These are phyloP conservation scores for Ophion ventricosus DNA, from an alignment of 2,888 invertebrate species.

Conservation along the genomic window DNA sequence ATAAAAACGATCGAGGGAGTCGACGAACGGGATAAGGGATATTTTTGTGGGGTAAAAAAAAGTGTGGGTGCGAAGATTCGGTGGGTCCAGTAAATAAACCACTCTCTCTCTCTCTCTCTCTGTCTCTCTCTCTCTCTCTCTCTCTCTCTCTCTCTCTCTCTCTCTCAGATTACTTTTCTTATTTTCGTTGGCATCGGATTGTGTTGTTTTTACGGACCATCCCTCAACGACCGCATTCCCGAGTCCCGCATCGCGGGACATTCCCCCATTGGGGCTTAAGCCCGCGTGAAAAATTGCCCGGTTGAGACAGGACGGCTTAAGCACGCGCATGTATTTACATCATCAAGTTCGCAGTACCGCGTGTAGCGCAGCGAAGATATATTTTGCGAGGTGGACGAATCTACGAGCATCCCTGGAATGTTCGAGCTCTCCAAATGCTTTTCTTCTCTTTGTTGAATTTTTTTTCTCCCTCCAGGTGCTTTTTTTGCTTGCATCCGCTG, in stretches of 20 bases:
- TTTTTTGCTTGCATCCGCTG: background rate
- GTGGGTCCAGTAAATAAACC: background rate
- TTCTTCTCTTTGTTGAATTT: constrained; percentile 28
- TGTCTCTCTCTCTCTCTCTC: constrained; percentile 24
- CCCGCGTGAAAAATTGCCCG: constrained; percentile 33
- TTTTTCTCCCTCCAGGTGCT: constrained; percentile 23
- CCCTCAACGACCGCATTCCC: constrained; percentile 52
- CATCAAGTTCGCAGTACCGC: constrained; percentile 20
- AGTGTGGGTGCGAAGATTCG: background rate
- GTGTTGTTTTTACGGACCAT: constrained; percentile 51
- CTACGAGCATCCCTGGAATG: constrained; percentile 70
- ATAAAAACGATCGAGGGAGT: constrained; percentile 16
- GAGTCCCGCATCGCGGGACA: constrained; percentile 22
- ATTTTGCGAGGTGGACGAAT: constrained; percentile 71
- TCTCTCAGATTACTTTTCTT: constrained; percentile 4
- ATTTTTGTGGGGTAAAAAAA: background rate
- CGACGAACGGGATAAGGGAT: constrained; percentile 6
- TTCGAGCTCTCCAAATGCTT: constrained; percentile 55
- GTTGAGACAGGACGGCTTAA: constrained; percentile 15
- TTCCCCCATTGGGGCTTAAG: background rate
- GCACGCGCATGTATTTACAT: constrained; percentile 21
- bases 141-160: background rate
- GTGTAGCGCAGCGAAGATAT: constrained; percentile 57
- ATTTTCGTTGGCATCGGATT: constrained; percentile 50
- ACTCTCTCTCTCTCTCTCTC: constrained; percentile 18